A percentile compares a stretch with the other conserved stretches of the same genome.
Conservation (phyloP, 2,797 vertebrate genomes). For the Hipposideros larvatus region DNA sequence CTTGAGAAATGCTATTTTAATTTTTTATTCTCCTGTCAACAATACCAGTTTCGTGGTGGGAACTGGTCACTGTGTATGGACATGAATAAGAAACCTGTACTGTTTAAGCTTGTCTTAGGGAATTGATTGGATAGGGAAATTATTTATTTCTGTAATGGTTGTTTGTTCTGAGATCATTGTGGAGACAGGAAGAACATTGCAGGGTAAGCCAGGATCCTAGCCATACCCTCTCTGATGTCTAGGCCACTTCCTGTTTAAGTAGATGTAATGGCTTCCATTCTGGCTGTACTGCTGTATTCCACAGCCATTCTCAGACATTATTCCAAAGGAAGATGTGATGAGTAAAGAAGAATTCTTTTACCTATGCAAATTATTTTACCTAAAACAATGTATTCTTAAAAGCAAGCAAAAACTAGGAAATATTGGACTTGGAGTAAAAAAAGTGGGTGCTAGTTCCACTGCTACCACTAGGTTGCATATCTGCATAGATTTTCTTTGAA, state of each 20-base stretch:
- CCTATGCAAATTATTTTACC: background rate
- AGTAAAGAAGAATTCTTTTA: background rate
- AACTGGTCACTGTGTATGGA: background rate
- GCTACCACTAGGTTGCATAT: background rate
- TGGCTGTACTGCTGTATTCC: rapidly evolving
- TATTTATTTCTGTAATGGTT: background rate
- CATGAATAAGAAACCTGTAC: background rate
- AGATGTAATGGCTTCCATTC: background rate
- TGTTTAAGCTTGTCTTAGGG: background rate
- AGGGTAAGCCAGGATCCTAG: background rate
- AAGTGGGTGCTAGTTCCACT: background rate
- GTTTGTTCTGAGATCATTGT: background rate
- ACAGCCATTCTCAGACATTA: background rate
- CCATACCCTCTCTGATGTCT: background rate
- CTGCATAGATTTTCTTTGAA: background rate
- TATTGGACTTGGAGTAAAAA: background rate
- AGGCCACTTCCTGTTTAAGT: background rate
- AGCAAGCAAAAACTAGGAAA: background rate
- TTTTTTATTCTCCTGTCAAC: background rate
- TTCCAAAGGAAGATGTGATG: background rate
- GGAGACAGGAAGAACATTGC: background rate
- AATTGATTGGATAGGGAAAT: background rate
- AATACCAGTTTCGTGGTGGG: background rate
- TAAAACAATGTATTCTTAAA: background rate
- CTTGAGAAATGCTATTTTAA: background rate